Conservation (phyloP, 2,888 invertebrate genomes). For the Gandaritis pyraliata region DNA sequence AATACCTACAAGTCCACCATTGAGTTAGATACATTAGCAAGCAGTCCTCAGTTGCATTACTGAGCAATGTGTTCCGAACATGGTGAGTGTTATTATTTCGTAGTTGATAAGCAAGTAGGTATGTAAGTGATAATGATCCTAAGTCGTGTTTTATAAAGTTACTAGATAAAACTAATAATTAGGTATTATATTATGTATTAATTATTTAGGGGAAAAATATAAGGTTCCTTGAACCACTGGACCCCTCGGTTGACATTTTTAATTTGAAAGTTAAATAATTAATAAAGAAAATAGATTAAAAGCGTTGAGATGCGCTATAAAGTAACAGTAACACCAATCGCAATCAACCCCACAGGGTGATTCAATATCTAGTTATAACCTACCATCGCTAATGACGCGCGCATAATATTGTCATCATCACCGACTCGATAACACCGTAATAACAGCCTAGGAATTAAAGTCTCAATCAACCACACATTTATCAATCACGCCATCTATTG, state of each 20-base stretch:
- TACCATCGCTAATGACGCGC: constrained; percentile 46
- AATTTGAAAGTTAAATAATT: too few relatives aligned
- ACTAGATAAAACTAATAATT: too few relatives aligned
- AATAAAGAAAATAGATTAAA: neutral
- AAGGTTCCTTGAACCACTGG: too few relatives aligned
- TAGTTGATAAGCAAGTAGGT: neutral
- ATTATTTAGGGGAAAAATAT: too few relatives aligned
- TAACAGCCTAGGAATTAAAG: constrained; percentile 59
- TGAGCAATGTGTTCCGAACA: neutral
- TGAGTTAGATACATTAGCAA: constrained; percentile 23
- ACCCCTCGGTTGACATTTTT: too few relatives aligned
- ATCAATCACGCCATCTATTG: constrained; percentile 63
- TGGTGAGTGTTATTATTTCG: neutral
- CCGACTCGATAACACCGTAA: constrained; percentile 62
- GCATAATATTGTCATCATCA: constrained; percentile 63
- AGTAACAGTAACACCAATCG: constrained; percentile 26
- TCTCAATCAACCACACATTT: constrained; percentile 70
- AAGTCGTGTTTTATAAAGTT: too few relatives aligned
- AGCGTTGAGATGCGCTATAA: constrained; percentile 10
- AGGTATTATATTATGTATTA: too few relatives aligned
- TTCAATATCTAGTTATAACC: constrained; percentile 53
- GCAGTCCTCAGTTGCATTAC: constrained; percentile 4
- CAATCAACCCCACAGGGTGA: constrained; percentile 42
- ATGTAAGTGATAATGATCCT: neutral
- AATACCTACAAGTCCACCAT: constrained; percentile 36